Conservation (phyloP, 2,888 invertebrate species). For the Lamellibrachia satsuma region DNA sequence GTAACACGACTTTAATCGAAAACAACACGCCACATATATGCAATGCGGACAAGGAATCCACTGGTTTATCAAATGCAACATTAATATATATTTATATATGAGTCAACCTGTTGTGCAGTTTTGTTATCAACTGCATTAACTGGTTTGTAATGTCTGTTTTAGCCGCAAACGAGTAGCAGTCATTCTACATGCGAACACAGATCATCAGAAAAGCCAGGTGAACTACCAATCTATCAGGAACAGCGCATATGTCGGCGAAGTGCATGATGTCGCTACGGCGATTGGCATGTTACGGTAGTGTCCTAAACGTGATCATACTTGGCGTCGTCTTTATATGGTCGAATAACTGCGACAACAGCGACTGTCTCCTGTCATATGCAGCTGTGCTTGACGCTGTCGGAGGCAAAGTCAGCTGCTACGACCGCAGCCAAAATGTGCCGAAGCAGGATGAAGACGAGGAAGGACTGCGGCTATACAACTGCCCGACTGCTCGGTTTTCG, state of each 20-base stretch:
- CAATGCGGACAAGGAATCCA: too few relatives aligned
- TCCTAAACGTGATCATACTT: neutral
- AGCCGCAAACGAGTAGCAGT: neutral
- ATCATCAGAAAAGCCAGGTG: neutral
- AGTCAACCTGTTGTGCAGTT: too few relatives aligned
- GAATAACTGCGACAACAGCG: neutral
- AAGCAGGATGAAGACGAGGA: neutral
- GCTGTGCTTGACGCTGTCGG: neutral
- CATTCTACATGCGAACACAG: neutral
- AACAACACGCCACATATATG: too few relatives aligned
- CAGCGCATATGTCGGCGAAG: neutral
- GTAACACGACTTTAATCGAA: too few relatives aligned
- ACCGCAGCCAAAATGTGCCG: neutral
- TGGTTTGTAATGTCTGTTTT: neutral
- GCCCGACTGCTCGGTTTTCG: neutral
- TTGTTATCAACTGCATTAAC: too few relatives aligned
- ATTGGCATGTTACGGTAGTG: neutral
- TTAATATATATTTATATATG: too few relatives aligned
- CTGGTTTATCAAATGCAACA: too few relatives aligned
- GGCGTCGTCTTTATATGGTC: neutral
- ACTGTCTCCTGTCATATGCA: neutral
- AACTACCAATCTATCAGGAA: neutral
- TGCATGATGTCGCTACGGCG: neutral
- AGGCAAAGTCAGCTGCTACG: neutral
- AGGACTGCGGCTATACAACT: neutral